phyloP scores from a whole-genome alignment of 2,113 vertebrate genomes.

The Corythaeola cristata region DNA sequence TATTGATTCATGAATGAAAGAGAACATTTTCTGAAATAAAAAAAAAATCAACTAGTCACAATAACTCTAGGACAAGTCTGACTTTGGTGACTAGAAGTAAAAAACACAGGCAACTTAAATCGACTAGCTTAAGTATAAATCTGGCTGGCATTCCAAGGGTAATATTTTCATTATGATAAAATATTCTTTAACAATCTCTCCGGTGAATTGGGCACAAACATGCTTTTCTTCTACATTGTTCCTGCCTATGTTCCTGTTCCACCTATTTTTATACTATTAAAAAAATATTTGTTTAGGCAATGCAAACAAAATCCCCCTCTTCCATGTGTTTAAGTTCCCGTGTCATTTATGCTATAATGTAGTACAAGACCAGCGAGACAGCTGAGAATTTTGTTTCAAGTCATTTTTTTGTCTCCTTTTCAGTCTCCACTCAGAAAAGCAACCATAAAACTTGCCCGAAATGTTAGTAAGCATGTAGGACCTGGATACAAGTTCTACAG shows the following conservation, averaged over 20 bases:
- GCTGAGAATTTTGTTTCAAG: background rate
- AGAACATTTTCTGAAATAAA: constrained; percentile 29
- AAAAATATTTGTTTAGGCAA: constrained; percentile 53
- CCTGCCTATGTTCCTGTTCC: constrained; percentile 48
- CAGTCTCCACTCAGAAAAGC: background rate
- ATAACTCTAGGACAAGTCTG: background rate
- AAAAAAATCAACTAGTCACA: background rate
- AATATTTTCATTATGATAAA: constrained; percentile 62
- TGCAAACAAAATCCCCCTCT: constrained; percentile 37
- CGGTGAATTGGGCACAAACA: background rate
- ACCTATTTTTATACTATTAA: constrained; percentile 64
- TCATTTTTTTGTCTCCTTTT: background rate
- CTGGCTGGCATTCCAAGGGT: constrained; percentile 18
- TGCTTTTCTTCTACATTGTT: constrained; percentile 40
- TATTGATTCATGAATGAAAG: constrained; percentile 14
- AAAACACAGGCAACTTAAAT: background rate
- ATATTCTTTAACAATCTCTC: constrained; percentile 54
- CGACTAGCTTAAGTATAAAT: background rate
- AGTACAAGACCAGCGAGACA: background rate
- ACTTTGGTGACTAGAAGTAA: background rate
- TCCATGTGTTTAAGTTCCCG: constrained; percentile 31
- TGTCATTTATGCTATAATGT: background rate
- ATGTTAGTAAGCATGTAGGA: background rate
- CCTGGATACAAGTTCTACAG: background rate
- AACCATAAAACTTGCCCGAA: background rate